Evolutionary conservation across 2,888 invertebrate genomes (phyloP).

Genomic region (Dastarcus helophoroides): DNA sequence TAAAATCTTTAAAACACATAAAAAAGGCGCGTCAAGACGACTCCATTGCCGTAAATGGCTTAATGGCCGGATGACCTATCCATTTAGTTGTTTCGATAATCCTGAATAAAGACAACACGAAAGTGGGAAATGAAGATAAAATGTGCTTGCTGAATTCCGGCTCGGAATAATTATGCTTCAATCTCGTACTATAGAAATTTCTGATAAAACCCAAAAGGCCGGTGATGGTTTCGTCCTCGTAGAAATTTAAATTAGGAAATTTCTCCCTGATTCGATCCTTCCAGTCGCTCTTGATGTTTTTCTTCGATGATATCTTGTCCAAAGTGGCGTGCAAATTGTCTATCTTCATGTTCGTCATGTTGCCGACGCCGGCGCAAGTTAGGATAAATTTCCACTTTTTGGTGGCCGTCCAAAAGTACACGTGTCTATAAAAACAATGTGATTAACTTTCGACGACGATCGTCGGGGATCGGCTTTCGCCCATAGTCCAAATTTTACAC

Average conservation of each 20-base stretch:
- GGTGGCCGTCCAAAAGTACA: slow-evolving; percentile 30
- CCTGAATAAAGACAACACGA: too few relatives aligned
- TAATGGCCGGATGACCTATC: too few relatives aligned
- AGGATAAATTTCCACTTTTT: slow-evolving; percentile 34
- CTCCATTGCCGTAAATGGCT: too few relatives aligned
- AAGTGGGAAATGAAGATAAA: too few relatives aligned
- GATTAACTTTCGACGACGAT: not conserved
- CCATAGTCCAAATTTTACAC: slow-evolving; percentile 11
- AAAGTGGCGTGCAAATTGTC: slow-evolving; percentile 27
- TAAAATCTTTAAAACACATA: too few relatives aligned
- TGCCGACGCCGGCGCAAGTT: slow-evolving; percentile 30
- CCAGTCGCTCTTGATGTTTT: slow-evolving; percentile 32
- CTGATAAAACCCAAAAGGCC: too few relatives aligned
- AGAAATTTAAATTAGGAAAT: slow-evolving; percentile 23
- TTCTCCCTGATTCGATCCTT: slow-evolving; percentile 25
- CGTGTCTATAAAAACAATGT: slow-evolving; percentile 26
- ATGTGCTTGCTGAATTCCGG: too few relatives aligned
- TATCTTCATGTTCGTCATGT: slow-evolving; percentile 19
- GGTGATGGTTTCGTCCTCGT: slow-evolving; percentile 27
- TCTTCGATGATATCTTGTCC: slow-evolving; percentile 25
- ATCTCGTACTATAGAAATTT: too few relatives aligned
- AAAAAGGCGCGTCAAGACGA: too few relatives aligned
- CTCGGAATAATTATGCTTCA: too few relatives aligned
- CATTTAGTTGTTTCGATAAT: too few relatives aligned
- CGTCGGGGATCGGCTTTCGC: not conserved